A percentile compares a stretch with the other conserved stretches of the same genome.
phyloP scores from a whole-genome alignment of 2,888 invertebrate genomes.

The Cataglyphis livida region DNA sequence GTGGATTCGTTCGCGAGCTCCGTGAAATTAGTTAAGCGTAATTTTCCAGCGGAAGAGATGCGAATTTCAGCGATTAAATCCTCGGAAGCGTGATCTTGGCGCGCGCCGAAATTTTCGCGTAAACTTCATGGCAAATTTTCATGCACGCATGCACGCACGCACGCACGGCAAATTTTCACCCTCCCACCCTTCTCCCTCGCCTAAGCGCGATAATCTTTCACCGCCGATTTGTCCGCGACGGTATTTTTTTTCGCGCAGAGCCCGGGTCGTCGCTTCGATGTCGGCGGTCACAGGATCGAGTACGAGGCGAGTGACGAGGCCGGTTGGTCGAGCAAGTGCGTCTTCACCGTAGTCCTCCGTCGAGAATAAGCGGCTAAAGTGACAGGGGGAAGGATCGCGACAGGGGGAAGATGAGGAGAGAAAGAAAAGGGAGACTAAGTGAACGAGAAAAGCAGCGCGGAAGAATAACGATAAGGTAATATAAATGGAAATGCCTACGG shows the following conservation, averaged over 20 bases:
- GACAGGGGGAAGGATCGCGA: slow-evolving; percentile 15
- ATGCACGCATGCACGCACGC: neutral
- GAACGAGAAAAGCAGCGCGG: slow-evolving; percentile 47
- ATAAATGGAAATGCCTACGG: slow-evolving; percentile 81
- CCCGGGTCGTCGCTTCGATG: slow-evolving; percentile 84
- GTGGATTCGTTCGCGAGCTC: slow-evolving; percentile 19
- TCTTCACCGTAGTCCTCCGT: slow-evolving; percentile 84
- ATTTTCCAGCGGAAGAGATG: slow-evolving; percentile 12
- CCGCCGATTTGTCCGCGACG: neutral
- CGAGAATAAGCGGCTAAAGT: slow-evolving; percentile 69
- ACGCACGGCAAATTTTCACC: neutral
- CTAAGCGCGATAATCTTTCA: neutral
- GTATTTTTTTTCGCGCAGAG: slow-evolving; percentile 78
- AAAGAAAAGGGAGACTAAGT: slow-evolving; percentile 39
- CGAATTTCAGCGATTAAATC: slow-evolving; percentile 26
- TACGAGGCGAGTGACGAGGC: slow-evolving; percentile 86
- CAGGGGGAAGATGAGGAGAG: neutral
- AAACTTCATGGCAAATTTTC: slow-evolving; percentile 2
- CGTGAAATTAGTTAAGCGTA: slow-evolving; percentile 53
- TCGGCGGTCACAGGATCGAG: slow-evolving; percentile 86
- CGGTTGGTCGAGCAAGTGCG: slow-evolving; percentile 86
- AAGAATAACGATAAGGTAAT: slow-evolving; percentile 80
- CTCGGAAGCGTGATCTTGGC: neutral
- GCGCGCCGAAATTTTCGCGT: slow-evolving; percentile 3
- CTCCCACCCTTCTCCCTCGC: neutral